phyloP scores from a whole-genome alignment of 2,797 vertebrate species.

The Alosa sapidissima region DNA sequence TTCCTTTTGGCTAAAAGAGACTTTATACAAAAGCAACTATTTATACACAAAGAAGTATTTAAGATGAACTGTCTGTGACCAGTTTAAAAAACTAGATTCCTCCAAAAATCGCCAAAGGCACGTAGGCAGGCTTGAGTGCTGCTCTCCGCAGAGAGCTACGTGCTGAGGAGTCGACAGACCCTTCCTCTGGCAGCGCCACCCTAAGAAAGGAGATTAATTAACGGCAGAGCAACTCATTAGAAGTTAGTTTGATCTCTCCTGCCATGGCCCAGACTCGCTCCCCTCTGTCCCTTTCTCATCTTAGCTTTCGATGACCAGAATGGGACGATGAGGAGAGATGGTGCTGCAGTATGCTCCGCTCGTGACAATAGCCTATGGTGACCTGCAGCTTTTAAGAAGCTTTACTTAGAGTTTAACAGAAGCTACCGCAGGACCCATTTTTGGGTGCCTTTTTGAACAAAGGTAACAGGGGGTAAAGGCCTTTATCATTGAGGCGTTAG shows the following conservation, averaged over 20 bases:
- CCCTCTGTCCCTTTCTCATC: not conserved
- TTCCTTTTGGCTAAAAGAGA: not conserved
- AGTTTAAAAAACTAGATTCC: not conserved
- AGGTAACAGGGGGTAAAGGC: conserved; percentile 4
- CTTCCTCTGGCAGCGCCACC: not conserved
- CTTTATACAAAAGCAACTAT: not conserved
- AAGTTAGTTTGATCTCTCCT: conserved; percentile 19
- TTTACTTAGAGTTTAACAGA: not conserved
- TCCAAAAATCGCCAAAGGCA: not conserved
- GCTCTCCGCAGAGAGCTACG: not conserved
- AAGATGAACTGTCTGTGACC: not conserved
- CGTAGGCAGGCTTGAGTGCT: not conserved
- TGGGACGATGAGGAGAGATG: not conserved
- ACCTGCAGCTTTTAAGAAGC: conserved; percentile 8
- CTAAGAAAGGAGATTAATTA: conserved; percentile 6
- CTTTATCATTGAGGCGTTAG: conserved; percentile 45
- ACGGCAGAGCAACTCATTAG: not conserved
- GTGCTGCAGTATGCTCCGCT: not conserved
- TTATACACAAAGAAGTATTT: not conserved
- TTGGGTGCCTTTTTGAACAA: not conserved
- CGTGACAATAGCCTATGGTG: not conserved
- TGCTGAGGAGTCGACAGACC: not conserved
- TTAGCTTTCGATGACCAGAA: not conserved
- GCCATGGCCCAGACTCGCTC: not conserved
- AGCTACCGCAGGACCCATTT: not conserved